These are phyloP conservation scores for Scaptomyza parva DNA, from an alignment of 2,888 invertebrate species.

Conservation along the genomic window DNA sequence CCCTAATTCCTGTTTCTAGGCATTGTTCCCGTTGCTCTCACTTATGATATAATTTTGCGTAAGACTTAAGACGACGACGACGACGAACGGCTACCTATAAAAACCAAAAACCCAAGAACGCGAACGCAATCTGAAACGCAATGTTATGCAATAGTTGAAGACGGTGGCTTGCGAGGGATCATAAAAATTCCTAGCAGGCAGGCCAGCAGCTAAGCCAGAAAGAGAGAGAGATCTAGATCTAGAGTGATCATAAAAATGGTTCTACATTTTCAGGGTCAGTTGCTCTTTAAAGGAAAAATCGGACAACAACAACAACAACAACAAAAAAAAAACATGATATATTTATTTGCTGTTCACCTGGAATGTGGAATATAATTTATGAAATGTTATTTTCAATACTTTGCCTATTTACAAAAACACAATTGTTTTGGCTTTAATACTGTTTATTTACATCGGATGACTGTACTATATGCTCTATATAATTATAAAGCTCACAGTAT, in stretches of 20 bases:
- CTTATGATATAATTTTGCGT: slow-evolving; percentile 71
- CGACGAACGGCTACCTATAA: slow-evolving; percentile 15
- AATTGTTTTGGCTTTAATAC: slow-evolving; percentile 11
- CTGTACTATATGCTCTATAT: slow-evolving; percentile 12
- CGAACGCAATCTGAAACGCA: slow-evolving; percentile 51
- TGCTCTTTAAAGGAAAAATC: slow-evolving; percentile 1
- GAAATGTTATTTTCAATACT: neutral
- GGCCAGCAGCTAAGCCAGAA: slow-evolving; percentile 9
- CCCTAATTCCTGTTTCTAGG: slow-evolving; percentile 25
- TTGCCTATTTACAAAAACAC: slow-evolving; percentile 20
- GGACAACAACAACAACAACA: too few relatives aligned
- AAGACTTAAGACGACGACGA: slow-evolving; percentile 49
- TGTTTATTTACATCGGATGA: slow-evolving; percentile 44
- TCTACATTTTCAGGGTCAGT: slow-evolving; percentile 25
- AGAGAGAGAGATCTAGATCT: slow-evolving; percentile 43
- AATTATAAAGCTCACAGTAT: slow-evolving; percentile 20
- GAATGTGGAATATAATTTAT: slow-evolving; percentile 8
- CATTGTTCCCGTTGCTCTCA: slow-evolving; percentile 53
- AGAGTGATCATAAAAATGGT: slow-evolving; percentile 62
- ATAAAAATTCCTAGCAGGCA: slow-evolving; percentile 53
- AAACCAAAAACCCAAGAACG: slow-evolving; percentile 16
- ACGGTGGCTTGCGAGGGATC: slow-evolving; percentile 44
- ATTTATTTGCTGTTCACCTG: slow-evolving; percentile 26
- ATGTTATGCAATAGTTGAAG: slow-evolving; percentile 72
- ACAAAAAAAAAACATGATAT: slow-evolving; percentile 9